A percentile compares a stretch with the other conserved stretches of the same genome.
Conservation (phyloP, 2,797 vertebrate species). For the Heteromormyrus szaboi region DNA sequence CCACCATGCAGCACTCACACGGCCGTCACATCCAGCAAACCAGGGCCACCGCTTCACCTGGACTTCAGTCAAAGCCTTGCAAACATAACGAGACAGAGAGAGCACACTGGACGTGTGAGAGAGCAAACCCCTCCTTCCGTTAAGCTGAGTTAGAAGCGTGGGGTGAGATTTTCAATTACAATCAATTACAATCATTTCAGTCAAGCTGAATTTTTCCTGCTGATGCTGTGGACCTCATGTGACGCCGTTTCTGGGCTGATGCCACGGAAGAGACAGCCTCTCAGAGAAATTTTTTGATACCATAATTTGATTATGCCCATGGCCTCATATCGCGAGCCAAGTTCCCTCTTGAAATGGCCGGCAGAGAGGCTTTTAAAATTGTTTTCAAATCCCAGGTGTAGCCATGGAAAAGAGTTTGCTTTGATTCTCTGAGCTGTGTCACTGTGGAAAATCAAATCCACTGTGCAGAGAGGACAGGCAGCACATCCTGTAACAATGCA, state of each 20-base stretch:
- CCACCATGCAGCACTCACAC: neutral
- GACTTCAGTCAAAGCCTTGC: neutral
- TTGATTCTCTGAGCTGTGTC: neutral
- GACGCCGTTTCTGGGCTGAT: neutral
- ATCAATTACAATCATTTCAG: constrained; percentile 9
- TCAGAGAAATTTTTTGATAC: neutral
- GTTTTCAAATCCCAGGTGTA: neutral
- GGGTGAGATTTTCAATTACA: neutral
- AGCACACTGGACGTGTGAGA: neutral
- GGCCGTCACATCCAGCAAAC: neutral
- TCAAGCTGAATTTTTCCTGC: neutral
- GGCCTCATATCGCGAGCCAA: neutral
- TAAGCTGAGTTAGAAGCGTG: neutral
- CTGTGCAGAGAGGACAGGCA: neutral
- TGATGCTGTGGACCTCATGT: neutral
- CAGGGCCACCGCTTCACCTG: neutral
- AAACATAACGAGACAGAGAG: neutral
- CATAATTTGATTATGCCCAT: neutral
- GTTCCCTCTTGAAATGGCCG: neutral
- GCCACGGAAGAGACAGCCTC: neutral
- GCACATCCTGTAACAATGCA: neutral
- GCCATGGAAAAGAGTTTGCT: neutral
- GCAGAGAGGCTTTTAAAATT: neutral
- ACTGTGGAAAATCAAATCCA: neutral
- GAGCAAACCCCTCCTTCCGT: neutral